Evolutionary conservation across 2,113 vertebrate species (phyloP).

Genomic region (Oriolus oriolus): DNA sequence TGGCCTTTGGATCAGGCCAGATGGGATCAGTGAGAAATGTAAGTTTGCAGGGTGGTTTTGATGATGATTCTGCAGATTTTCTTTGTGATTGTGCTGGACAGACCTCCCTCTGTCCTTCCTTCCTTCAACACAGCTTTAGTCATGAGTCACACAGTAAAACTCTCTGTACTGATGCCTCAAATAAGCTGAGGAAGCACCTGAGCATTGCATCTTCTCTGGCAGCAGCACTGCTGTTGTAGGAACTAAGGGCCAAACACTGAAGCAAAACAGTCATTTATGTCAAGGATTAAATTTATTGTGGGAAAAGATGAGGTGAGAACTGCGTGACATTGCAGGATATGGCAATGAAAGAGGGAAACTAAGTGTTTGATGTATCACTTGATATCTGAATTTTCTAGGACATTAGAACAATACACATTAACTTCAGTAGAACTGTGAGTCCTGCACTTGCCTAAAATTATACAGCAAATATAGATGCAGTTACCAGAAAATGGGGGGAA

Average conservation of each 20-base stretch:
- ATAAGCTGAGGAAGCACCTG: slow-evolving; percentile 1
- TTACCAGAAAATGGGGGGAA: background rate
- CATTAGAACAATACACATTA: background rate
- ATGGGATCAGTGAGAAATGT: background rate
- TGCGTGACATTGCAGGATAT: background rate
- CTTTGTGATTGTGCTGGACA: background rate
- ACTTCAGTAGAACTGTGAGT: background rate
- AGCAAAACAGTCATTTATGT: background rate
- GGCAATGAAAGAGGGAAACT: background rate
- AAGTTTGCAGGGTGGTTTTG: slow-evolving; percentile 1
- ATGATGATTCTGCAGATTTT: slow-evolving; percentile 49
- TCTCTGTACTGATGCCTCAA: background rate
- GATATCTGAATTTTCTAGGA: background rate
- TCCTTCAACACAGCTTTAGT: background rate
- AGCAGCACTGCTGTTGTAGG: background rate
- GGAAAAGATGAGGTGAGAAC: background rate
- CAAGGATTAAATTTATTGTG: background rate
- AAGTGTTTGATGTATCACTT: background rate
- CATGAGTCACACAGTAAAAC: background rate
- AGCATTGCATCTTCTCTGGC: background rate
- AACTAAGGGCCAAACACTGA: background rate
- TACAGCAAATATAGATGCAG: background rate
- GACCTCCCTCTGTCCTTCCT: slow-evolving; percentile 10
- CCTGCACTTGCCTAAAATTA: background rate
- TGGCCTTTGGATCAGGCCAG: slow-evolving; percentile 27